Conservation (phyloP, 2,888 invertebrate genomes). For the Celastrina argiolus region DNA sequence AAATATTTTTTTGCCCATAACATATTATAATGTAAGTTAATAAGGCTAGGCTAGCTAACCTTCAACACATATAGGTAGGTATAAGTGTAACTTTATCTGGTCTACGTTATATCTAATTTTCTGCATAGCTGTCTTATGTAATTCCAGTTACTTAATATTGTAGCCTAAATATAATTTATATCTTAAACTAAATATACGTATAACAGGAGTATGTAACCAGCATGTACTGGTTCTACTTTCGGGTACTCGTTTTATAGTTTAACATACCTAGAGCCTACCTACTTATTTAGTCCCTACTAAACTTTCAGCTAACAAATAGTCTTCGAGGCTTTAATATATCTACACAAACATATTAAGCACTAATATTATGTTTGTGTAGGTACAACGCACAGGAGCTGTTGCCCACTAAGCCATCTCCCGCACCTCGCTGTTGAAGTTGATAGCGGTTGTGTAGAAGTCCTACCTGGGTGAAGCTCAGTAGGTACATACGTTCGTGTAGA, state of each 20-base stretch:
- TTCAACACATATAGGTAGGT: background rate
- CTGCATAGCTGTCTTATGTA: background rate
- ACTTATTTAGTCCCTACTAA: too few relatives aligned
- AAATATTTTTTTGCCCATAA: background rate
- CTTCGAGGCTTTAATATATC: too few relatives aligned
- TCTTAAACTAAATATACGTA: background rate
- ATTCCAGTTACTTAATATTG: background rate
- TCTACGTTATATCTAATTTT: background rate
- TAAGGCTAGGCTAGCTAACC: background rate
- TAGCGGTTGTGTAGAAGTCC: slow-evolving; percentile 90
- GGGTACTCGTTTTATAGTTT: too few relatives aligned
- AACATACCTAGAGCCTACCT: too few relatives aligned
- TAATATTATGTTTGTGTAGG: too few relatives aligned
- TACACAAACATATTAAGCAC: too few relatives aligned
- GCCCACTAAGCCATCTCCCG: slow-evolving; percentile 93
- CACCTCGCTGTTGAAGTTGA: slow-evolving; percentile 87
- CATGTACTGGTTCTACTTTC: too few relatives aligned
- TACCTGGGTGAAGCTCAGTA: slow-evolving; percentile 76
- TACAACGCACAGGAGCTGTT: too few relatives aligned
- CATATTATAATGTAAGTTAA: background rate
- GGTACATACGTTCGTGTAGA: slow-evolving; percentile 79
- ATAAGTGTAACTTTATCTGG: background rate
- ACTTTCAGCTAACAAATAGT: too few relatives aligned
- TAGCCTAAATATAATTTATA: background rate
- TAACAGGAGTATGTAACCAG: background rate